Evolutionary conservation across 2,113 vertebrate species (phyloP).

Genomic region (Muntiacus reevesi): DNA sequence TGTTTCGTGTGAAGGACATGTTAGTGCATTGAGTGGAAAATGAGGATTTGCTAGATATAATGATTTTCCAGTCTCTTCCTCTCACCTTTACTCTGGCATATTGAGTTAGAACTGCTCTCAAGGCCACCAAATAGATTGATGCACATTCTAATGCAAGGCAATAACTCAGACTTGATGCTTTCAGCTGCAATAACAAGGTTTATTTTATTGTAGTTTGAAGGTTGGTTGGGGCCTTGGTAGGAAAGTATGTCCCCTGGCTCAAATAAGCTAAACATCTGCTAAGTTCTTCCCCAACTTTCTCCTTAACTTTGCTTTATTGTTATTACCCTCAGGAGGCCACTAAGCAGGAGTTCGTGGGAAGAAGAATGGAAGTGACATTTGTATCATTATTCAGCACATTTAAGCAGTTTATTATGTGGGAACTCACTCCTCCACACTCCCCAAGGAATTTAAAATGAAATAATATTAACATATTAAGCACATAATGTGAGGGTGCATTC

Average conservation of each 20-base stretch:
- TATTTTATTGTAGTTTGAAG: slow-evolving; percentile 63
- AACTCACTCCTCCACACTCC: slow-evolving; percentile 37
- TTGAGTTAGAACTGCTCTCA: slow-evolving; percentile 47
- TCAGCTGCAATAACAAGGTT: slow-evolving; percentile 67
- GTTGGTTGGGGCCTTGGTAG: slow-evolving; percentile 41
- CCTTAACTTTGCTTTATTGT: slow-evolving; percentile 69
- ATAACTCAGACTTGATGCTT: slow-evolving; percentile 49
- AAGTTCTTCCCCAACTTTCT: slow-evolving; percentile 45
- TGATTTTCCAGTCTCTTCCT: background rate
- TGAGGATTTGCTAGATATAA: background rate
- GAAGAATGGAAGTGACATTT: slow-evolving; percentile 63
- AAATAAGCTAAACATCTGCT: slow-evolving; percentile 67
- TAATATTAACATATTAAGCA: slow-evolving; percentile 61
- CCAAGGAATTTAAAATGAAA: slow-evolving; percentile 50
- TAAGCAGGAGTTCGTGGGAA: slow-evolving; percentile 35
- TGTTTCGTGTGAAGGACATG: background rate
- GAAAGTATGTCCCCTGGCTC: slow-evolving; percentile 43
- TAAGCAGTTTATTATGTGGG: slow-evolving; percentile 50
- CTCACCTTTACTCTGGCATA: slow-evolving; percentile 25
- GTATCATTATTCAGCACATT: slow-evolving; percentile 62
- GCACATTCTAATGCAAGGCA: slow-evolving; percentile 64
- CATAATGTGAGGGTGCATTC: slow-evolving; percentile 53
- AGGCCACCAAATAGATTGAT: slow-evolving; percentile 46
- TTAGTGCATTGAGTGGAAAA: background rate
- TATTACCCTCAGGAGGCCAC: slow-evolving; percentile 53